Conservation (phyloP, 2,797 vertebrate genomes). For the Gobio occitaniae region DNA sequence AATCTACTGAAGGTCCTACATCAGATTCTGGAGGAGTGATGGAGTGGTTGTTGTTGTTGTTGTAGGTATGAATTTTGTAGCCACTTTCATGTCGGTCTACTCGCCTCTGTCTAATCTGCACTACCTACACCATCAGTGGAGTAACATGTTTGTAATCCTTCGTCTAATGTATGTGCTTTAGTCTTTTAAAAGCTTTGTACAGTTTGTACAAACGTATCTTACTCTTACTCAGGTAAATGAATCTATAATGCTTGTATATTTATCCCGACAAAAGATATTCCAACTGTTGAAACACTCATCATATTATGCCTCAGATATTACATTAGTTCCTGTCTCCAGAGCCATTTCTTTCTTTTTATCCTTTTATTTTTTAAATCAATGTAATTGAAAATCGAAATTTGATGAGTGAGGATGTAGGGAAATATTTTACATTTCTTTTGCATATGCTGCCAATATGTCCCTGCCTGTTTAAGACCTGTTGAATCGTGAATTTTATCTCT, state of each 20-base stretch:
- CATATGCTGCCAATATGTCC: constrained; percentile 64
- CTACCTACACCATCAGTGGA: constrained; percentile 81
- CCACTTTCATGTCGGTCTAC: not conserved
- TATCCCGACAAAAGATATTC: constrained; percentile 52
- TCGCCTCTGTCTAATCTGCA: constrained; percentile 44
- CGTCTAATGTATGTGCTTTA: constrained; percentile 77
- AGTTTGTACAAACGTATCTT: constrained; percentile 67
- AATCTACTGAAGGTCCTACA: constrained; percentile 90
- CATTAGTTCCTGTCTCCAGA: constrained; percentile 50
- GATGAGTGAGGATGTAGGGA: constrained; percentile 16
- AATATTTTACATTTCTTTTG: constrained; percentile 34
- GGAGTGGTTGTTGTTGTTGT: constrained; percentile 9
- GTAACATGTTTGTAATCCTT: constrained; percentile 82
- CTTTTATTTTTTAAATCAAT: constrained; percentile 55
- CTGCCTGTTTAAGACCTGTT: constrained; percentile 46
- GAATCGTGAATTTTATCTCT: constrained; percentile 47
- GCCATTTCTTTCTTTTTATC: constrained; percentile 37
- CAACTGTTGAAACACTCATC: constrained; percentile 9
- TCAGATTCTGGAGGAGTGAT: constrained; percentile 88
- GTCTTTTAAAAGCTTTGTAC: constrained; percentile 55
- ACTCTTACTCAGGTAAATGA: constrained; percentile 96
- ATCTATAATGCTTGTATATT: constrained; percentile 52
- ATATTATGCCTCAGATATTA: constrained; percentile 32
- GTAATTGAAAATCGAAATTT: constrained; percentile 42
- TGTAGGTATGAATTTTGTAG: constrained; percentile 39